Percentiles rank a stretch among this genome's conserved stretches.
These are phyloP conservation scores for Philopotamus ludificatus DNA, from an alignment of 1,140 invertebrate genomes.

Conservation along the genomic window DNA sequence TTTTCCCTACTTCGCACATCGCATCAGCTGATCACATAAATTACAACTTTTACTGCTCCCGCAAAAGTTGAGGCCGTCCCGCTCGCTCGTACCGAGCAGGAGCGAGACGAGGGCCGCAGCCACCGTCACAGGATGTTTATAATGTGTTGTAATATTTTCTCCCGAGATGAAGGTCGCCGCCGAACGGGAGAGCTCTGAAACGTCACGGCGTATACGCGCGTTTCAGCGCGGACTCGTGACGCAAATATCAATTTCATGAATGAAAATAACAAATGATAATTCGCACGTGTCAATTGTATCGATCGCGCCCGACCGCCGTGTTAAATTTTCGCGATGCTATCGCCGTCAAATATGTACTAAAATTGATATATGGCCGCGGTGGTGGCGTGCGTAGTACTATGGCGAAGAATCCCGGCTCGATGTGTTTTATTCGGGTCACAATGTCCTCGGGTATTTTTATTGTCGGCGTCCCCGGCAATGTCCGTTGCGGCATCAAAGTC, in stretches of 20 bases:
- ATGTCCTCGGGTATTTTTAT: conserved; percentile 22
- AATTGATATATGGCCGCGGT: conserved; percentile 28
- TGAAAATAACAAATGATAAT: too few species aligned
- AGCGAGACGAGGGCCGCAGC: neutral
- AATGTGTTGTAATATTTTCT: conserved; percentile 22
- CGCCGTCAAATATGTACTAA: conserved; percentile 36
- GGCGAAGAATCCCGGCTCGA: neutral
- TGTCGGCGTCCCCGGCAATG: neutral
- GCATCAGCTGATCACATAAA: conserved; percentile 41
- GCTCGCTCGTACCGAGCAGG: conserved; percentile 6
- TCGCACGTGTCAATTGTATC: too few species aligned
- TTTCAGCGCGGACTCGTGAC: neutral
- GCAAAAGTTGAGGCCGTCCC: conserved; percentile 23
- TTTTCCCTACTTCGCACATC: conserved; percentile 32
- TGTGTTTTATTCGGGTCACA: conserved; percentile 32
- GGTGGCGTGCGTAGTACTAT: neutral
- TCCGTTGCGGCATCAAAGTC: neutral
- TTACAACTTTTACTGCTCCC: conserved; percentile 40
- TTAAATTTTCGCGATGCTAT: conserved; percentile 29
- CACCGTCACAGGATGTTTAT: conserved; percentile 16
- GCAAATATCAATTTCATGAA: conserved; percentile 17
- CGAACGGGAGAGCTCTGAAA: conserved; percentile 5
- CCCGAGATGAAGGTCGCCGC: neutral
- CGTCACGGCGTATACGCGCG: neutral
- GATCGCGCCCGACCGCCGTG: too few species aligned